A percentile compares a stretch with the other conserved stretches of the same genome.
Evolutionary conservation across 2,113 vertebrate genomes (phyloP).

Genomic region (Thermophis baileyi): DNA sequence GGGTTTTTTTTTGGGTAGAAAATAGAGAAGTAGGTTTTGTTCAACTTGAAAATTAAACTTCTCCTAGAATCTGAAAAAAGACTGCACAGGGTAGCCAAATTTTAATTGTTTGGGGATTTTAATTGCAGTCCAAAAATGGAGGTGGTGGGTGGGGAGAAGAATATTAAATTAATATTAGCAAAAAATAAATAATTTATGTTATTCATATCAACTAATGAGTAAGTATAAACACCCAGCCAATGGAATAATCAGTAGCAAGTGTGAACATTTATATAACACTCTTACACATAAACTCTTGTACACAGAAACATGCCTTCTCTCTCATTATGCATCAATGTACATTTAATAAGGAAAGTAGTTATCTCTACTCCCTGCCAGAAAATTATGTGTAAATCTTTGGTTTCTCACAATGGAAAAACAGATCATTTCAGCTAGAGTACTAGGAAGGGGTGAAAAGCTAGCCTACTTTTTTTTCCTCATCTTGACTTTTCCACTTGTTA

Average conservation of each 20-base stretch:
- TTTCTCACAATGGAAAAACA: not conserved
- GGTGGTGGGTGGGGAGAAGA: not conserved
- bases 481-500: not conserved
- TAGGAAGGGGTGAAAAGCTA: not conserved
- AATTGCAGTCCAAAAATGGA: not conserved
- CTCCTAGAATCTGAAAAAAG: not conserved
- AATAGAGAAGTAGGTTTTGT: not conserved
- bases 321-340: not conserved
- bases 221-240: not conserved
- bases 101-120: no score
- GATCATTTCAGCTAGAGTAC: not conserved
- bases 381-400: not conserved
- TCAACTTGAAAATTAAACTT: not conserved
- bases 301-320: not conserved
- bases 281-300: not conserved
- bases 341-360: not conserved
- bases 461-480: not conserved
- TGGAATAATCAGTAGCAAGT: not conserved
- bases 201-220: not conserved
- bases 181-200: not conserved
- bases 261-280: not conserved
- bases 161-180: not conserved
- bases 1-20: not conserved
- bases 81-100: not conserved
- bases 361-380: not conserved